phyloP scores from a whole-genome alignment of 2,797 vertebrate species.

The Chelidonichthys spinosus region DNA sequence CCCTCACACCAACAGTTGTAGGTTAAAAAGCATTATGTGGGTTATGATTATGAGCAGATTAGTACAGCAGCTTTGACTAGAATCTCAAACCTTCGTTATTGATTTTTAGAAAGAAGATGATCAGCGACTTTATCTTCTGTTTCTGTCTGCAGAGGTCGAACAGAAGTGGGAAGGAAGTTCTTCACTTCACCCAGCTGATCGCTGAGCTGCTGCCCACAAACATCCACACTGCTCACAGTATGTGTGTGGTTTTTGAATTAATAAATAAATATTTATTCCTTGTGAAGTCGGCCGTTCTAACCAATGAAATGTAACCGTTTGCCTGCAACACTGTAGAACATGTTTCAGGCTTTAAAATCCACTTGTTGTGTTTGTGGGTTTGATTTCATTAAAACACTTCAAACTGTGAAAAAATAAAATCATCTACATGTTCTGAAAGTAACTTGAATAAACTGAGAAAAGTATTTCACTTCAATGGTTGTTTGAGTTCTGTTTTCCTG shows the following conservation, averaged over 20 bases:
- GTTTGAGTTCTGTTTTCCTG: too few species aligned
- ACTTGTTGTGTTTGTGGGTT: neutral
- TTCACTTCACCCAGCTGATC: constrained; percentile 80
- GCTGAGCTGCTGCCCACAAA: neutral
- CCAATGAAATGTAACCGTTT: neutral
- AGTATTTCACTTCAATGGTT: too few species aligned
- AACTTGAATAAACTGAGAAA: neutral
- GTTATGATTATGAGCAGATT: neutral
- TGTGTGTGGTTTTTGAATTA: too few species aligned
- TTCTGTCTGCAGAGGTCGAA: constrained; percentile 51
- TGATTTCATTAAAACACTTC: neutral
- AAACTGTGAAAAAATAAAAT: neutral
- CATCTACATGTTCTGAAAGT: neutral
- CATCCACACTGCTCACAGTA: too few species aligned
- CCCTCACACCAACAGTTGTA: neutral
- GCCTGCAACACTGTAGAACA: too few species aligned
- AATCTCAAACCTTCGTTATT: neutral
- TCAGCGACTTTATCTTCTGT: neutral
- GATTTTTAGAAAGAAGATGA: too few species aligned
- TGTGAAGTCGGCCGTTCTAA: neutral
- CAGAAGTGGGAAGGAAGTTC: constrained; percentile 68
- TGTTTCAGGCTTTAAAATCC: neutral
- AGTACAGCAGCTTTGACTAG: too few species aligned
- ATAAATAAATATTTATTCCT: neutral
- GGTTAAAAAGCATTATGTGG: neutral